Evolutionary conservation across 2,797 vertebrate species (phyloP).

Genomic region (Cichlasoma orientale): DNA sequence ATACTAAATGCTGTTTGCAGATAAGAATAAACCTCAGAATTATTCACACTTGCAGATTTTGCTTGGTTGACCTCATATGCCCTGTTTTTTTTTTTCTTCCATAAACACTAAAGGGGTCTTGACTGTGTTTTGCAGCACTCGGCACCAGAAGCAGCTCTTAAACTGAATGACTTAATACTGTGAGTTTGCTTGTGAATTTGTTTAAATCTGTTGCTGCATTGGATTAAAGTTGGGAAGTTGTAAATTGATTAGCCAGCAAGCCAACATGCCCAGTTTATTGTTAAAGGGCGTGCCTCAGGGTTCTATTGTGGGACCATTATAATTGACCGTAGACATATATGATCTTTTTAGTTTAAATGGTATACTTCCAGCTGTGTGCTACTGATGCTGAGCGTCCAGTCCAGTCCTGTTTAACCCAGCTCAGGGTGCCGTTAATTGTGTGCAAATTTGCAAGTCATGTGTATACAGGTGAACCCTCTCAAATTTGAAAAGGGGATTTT

Average conservation of each 20-base stretch:
- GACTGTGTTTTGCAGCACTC: neutral
- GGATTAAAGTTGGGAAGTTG: neutral
- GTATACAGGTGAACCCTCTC: too few species aligned
- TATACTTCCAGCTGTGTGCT: neutral
- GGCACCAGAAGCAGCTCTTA: neutral
- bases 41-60: constrained; percentile 5
- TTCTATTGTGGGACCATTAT: neutral
- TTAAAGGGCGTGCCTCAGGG: neutral
- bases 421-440: neutral
- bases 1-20: neutral
- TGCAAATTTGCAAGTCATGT: neutral
- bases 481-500: too few species aligned
- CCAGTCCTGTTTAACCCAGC: neutral
- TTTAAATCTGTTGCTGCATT: neutral
- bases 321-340: neutral
- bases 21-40: neutral
- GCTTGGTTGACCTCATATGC: neutral
- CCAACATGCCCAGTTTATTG: neutral
- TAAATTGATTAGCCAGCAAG: neutral
- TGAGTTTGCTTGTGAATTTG: neutral
- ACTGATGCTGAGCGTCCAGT: too few species aligned
- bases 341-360: too few species aligned
- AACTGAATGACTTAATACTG: neutral
- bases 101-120: neutral
- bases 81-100: neutral